Conservation (phyloP, 2,888 invertebrate genomes). For the Chalcis sispes region DNA sequence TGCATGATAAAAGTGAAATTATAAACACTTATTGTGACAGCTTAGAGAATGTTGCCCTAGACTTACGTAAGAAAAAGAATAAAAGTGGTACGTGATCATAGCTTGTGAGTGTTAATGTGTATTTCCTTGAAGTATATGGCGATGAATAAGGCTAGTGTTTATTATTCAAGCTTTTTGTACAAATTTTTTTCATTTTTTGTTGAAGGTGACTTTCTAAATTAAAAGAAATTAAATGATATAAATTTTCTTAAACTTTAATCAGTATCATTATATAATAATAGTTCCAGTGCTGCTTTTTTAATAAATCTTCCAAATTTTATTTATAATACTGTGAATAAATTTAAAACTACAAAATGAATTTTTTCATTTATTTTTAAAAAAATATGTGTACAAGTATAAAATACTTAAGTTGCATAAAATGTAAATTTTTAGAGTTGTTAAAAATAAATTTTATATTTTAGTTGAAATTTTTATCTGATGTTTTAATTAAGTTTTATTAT, state of each 20-base stretch:
- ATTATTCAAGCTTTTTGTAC: slow-evolving; percentile 51
- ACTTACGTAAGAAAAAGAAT: slow-evolving; percentile 50
- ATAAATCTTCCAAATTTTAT: too few relatives aligned
- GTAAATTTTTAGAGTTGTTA: too few relatives aligned
- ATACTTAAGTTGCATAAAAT: too few relatives aligned
- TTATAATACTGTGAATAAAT: too few relatives aligned
- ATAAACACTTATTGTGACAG: slow-evolving; percentile 51
- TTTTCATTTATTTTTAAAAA: too few relatives aligned
- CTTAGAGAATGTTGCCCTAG: slow-evolving; percentile 34
- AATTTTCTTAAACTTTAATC: not conserved
- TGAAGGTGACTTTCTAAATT: slow-evolving; percentile 41
- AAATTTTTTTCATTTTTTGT: slow-evolving; percentile 41
- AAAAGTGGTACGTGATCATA: slow-evolving; percentile 41
- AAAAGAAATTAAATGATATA: too few relatives aligned
- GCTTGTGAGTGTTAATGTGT: slow-evolving; percentile 22
- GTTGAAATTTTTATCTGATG: too few relatives aligned
- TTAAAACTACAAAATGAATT: too few relatives aligned
- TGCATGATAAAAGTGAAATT: slow-evolving; percentile 51
- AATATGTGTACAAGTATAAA: too few relatives aligned
- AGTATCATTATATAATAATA: not conserved
- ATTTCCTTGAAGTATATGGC: slow-evolving; percentile 27
- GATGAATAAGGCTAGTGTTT: slow-evolving; percentile 56
- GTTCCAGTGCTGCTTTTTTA: not conserved
- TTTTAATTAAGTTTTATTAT: too few relatives aligned
- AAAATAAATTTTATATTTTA: not conserved